Evolutionary conservation across 2,113 vertebrate species (phyloP), one percentile per base, ranked within the genome.

Genomic region (Ploceus nigricollis): DNA sequence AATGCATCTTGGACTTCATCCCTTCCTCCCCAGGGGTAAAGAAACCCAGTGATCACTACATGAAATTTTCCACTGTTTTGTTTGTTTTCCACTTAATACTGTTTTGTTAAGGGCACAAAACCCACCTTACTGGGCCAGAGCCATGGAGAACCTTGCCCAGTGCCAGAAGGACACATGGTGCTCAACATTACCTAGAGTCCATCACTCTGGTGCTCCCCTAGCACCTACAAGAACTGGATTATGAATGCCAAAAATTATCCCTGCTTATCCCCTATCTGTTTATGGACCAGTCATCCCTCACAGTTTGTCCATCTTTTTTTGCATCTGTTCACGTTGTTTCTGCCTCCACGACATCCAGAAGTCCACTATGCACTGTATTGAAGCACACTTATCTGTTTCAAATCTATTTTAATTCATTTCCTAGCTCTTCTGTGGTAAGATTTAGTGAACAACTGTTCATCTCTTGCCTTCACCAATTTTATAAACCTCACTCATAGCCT

Each of bases 11-110:
- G 44, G 18, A 47, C 10, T 57, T n/a, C 6, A 4, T 2, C 13
- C 4, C 14, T 76, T 15, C 9, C 3, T 3, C 6, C 4, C 2
- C 3, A 19, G 30, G 35, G 20, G 1, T 8, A 23, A 40, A 81
- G 33, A 42, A 2, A 6, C 2, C 3, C 23, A 30, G 33, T 28
- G 25, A 73, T n/a, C 3, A 0, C 30, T n/a, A 45, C 57, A 44
- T 9, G 0, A 71, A 80, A 6, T 13, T 78, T 60, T 57, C 57
- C 37, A 37, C 2, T 61, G 13, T 31, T 56, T 45, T 54, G 15
- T 54, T 65, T 44, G 15, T 44, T 44, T 45, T 65, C 39, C 33
- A 37, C 12, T 65, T 54, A 44, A 35, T 13, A 15, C 12, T 65
- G 15, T 13, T 54, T 20, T 1, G 0, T 69, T 77, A 81, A 44